A percentile compares a stretch with the other conserved stretches of the same genome.
phyloP scores from a whole-genome alignment of 2,888 invertebrate species.

The Arenicola marina region DNA sequence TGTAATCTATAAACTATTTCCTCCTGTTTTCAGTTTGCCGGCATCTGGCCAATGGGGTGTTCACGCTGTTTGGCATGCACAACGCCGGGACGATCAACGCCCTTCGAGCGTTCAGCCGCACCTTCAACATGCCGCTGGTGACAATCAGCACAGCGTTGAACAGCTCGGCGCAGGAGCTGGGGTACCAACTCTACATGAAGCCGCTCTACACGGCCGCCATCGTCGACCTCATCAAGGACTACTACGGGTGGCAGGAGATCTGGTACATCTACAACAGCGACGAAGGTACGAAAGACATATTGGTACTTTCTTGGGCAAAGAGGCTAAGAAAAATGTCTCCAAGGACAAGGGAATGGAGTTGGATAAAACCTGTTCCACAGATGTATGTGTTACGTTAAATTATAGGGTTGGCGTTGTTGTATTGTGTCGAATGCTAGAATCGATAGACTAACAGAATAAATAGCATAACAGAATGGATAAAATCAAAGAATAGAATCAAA shows the following conservation, averaged over 20 bases:
- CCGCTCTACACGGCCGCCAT: conserved; percentile 95
- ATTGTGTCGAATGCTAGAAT: too few relatives aligned
- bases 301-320: too few relatives aligned
- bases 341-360: too few relatives aligned
- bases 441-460: too few relatives aligned
- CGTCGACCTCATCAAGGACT: conserved; percentile 88
- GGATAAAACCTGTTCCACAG: too few relatives aligned
- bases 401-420: too few relatives aligned
- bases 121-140: conserved; percentile 52
- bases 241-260: conserved; percentile 87
- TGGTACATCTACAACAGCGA: conserved; percentile 90
- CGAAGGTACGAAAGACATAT: conserved; percentile 30
- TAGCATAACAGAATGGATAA: too few relatives aligned
- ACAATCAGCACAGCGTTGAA: conserved; percentile 47
- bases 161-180: conserved; percentile 25
- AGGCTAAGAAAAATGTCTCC: too few relatives aligned
- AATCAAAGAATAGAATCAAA: too few relatives aligned
- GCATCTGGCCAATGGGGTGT: conserved; percentile 42
- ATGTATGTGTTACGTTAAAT: too few relatives aligned
- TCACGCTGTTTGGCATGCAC: conserved; percentile 48
- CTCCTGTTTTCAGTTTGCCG: conserved; percentile 58
- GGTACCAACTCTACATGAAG: conserved; percentile 70
- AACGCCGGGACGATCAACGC: conserved; percentile 46
- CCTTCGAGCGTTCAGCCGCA: conserved; percentile 51
- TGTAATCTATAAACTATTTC: too few relatives aligned